Conservation (phyloP, 2,113 vertebrate species). For the Patagioenas fasciata region DNA sequence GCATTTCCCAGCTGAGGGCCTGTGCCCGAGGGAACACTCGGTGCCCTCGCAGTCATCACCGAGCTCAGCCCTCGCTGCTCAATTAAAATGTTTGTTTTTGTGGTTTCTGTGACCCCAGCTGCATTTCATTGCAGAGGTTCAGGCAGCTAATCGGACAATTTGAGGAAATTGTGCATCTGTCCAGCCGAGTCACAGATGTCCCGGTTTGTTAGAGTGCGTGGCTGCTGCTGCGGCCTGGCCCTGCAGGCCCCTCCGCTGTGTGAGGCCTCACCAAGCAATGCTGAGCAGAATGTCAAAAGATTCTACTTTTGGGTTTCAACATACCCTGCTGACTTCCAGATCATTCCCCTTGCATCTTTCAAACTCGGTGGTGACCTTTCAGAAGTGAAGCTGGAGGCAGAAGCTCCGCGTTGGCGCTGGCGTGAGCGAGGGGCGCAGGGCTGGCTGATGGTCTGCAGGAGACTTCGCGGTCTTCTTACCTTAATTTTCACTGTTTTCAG, state of each 20-base stretch:
- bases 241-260: background rate
- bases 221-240: background rate
- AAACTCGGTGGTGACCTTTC: background rate
- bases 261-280: background rate
- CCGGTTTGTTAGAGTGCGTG: background rate
- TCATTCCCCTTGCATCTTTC: background rate
- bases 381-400: fast-evolving
- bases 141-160: background rate
- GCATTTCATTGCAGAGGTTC: background rate
- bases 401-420: fast-evolving
- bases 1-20: background rate
- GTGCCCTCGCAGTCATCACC: fast-evolving
- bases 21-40: background rate
- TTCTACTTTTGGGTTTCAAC: background rate
- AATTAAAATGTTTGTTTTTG: background rate
- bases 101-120: background rate
- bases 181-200: background rate
- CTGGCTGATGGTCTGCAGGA: background rate
- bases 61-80: background rate
- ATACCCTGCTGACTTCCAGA: background rate
- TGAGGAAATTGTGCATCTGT: background rate
- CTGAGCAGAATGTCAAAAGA: background rate
- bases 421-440: background rate
- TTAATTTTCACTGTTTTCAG: background rate
- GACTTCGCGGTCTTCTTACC: background rate